These are phyloP conservation scores for Pelosia muscerda DNA, from an alignment of 2,888 invertebrate genomes.

Conservation along the genomic window DNA sequence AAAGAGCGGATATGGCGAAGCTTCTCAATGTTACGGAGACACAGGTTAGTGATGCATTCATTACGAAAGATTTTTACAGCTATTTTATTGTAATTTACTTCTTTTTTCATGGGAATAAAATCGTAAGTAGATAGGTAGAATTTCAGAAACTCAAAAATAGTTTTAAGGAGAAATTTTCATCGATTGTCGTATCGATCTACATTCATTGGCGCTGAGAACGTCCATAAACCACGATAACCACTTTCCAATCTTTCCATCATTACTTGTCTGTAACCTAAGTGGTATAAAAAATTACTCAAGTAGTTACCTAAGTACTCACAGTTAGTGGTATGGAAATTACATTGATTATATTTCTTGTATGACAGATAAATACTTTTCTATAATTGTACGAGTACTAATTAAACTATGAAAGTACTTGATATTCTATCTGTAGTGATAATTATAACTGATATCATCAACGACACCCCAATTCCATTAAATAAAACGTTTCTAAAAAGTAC, in stretches of 20 bases:
- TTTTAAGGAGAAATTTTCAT: no score
- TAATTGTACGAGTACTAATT: background rate
- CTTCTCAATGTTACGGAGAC: slow-evolving; percentile 98
- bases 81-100: background rate
- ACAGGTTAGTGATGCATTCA: slow-evolving; percentile 89
- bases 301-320: background rate
- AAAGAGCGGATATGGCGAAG: slow-evolving; percentile 97
- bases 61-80: background rate
- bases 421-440: background rate
- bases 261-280: no score
- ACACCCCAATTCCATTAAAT: slow-evolving; percentile 12
- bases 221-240: no score
- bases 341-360: background rate
- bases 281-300: no score
- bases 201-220: no score
- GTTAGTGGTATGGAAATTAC: background rate
- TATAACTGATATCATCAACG: slow-evolving; percentile 2
- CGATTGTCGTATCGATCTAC: no score
- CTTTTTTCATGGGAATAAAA: background rate
- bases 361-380: background rate
- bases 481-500: slow-evolving; percentile 22
- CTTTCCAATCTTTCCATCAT: no score
- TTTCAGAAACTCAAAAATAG: background rate
- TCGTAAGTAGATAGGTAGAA: background rate
- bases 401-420: slow-evolving; percentile 1